Evolutionary conservation across 2,113 vertebrate species (phyloP).

Genomic region (Sapayoa aenigma): DNA sequence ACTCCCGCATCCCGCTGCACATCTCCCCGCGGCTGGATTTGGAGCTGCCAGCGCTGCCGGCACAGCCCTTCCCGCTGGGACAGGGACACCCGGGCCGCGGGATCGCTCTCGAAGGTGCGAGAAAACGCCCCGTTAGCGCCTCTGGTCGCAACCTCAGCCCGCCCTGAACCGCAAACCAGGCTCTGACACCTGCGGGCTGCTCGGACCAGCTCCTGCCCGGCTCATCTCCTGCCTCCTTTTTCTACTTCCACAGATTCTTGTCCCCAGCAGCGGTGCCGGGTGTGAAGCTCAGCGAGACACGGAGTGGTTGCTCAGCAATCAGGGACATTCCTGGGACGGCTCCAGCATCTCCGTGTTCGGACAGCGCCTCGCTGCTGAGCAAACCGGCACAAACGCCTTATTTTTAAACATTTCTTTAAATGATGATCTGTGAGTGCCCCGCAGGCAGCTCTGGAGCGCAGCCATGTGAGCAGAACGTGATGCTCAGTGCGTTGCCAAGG

Average conservation of each 20-base stretch:
- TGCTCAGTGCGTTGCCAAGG: not conserved
- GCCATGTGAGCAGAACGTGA: not conserved
- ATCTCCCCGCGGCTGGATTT: not conserved
- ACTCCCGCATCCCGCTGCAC: not conserved
- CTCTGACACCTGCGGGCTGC: too few species aligned
- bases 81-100: too few species aligned
- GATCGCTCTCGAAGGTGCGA: too few species aligned
- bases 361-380: not conserved
- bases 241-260: too few species aligned
- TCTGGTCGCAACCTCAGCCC: not conserved
- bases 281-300: fast-evolving
- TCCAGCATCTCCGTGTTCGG: not conserved
- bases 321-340: not conserved
- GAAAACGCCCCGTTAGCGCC: fast-evolving
- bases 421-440: not conserved
- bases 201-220: too few species aligned
- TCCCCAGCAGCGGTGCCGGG: not conserved
- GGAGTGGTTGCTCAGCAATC: not conserved
- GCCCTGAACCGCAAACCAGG: too few species aligned
- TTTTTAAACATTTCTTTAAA: not conserved
- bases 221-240: not conserved
- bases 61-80: not conserved
- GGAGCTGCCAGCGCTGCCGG: not conserved
- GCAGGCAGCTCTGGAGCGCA: not conserved
- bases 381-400: not conserved